Evolutionary conservation across 2,888 invertebrate genomes (phyloP), one percentile per base, ranked within the genome.

Genomic region (Drosophila cracens): DNA sequence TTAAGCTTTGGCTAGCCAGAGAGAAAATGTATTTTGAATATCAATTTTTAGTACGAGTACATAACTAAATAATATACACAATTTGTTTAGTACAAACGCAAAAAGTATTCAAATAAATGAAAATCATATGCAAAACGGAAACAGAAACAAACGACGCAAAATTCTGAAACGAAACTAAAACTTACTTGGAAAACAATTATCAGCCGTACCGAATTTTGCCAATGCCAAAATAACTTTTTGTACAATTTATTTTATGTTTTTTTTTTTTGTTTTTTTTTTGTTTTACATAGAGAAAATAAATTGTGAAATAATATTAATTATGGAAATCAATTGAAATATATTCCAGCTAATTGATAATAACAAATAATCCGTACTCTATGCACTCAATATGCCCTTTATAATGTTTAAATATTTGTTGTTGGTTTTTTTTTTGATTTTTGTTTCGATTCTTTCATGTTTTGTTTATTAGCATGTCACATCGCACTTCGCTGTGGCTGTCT

Each of bases 131-230:
- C 46, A 60, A 68, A 76, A 73, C 51, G 27, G 21, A 70, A 74
- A 66, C 36, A 2, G 38, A 74, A 73, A 64, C 31, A 52, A 70
- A 66, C 38, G 36, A 60, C 53, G 43, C 51, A 75, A 54, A 56
- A 83, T 76, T 75, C 83, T 65, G 72, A 58, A 59, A 63, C 34
- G 43, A 72, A 82, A 76, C 48, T 51, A 79, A 87, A 92, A 93
- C 93, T 93, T 93, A 93, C 93, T 90, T 93, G 93, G 93, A 89
- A 93, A 93, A 89, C 93, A 93, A 92, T 93, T 93, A 88, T 93
- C 93, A 82, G 93, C 92, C 84, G 88, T 87, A 82, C 90, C 89
- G 83, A 91, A 88, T 88, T 93, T 92, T 79, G 89, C 88, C 82
- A 92, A 91, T 91, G 93, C 89, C 92, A 92, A 90, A 88, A 92